phyloP scores from a whole-genome alignment of 1,140 invertebrate genomes.

The Zaprionus davidi region DNA sequence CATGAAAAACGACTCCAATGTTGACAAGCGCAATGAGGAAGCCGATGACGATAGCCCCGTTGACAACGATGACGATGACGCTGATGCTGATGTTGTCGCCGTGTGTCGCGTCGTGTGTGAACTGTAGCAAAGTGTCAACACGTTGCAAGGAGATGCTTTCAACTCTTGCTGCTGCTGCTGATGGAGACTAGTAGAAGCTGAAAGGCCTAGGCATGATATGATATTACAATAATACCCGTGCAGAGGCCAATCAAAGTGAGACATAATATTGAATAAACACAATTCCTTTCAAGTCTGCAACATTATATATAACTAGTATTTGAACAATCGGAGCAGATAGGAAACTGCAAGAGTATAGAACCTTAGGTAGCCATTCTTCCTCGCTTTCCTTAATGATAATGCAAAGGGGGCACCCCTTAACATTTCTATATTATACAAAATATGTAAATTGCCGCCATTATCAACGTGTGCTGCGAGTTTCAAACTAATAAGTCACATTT shows the following conservation, averaged over 20 bases:
- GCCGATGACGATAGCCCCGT: conserved; percentile 10
- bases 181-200: background rate
- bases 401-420: too few relatives aligned
- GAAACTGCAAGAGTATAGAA: too few relatives aligned
- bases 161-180: conserved; percentile 22
- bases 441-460: background rate
- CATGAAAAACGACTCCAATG: conserved; percentile 48
- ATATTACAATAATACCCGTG: too few relatives aligned
- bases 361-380: too few relatives aligned
- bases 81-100: background rate
- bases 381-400: too few relatives aligned
- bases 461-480: background rate
- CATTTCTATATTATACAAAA: background rate
- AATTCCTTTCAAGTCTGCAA: too few relatives aligned
- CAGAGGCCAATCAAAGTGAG: too few relatives aligned
- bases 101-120: conserved; percentile 40
- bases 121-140: conserved; percentile 43
- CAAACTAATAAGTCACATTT: background rate
- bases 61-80: background rate
- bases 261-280: too few relatives aligned
- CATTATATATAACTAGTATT: too few relatives aligned
- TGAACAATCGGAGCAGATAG: too few relatives aligned
- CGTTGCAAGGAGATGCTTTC: conserved; percentile 19
- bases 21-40: conserved; percentile 32
- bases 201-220: too few relatives aligned